Percentiles rank a stretch among this genome's conserved stretches.
These are phyloP conservation scores for Andrena trimmerana DNA, from an alignment of 2,888 invertebrate genomes.

Conservation along the genomic window DNA sequence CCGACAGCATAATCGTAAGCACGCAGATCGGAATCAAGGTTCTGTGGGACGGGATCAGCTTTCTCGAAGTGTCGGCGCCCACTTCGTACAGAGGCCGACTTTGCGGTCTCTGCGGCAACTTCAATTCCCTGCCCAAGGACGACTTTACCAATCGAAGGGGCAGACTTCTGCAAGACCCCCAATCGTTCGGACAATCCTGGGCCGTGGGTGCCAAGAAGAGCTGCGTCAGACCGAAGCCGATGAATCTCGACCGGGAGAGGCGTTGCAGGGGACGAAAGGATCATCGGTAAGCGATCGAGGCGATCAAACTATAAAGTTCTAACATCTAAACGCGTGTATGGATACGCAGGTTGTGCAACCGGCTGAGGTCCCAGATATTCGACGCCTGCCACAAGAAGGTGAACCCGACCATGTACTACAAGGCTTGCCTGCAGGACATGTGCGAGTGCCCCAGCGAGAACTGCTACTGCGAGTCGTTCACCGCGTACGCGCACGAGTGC, in stretches of 20 bases:
- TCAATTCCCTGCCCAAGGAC: conserved; percentile 94
- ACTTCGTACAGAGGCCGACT: conserved; percentile 90
- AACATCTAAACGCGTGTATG: not conserved
- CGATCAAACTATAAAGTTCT: too few species aligned
- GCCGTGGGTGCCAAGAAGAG: conserved; percentile 93
- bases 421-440: conserved; percentile 94
- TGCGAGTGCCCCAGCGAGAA: conserved; percentile 93
- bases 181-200: conserved; percentile 95
- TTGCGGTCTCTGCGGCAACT: conserved; percentile 98
- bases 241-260: conserved; percentile 82
- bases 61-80: conserved; percentile 93
- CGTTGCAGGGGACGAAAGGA: conserved; percentile 83
- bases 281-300: conserved; percentile 77
- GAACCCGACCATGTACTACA: conserved; percentile 93
- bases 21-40: conserved; percentile 93
- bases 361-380: conserved; percentile 88
- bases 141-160: conserved; percentile 92
- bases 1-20: conserved; percentile 89
- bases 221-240: conserved; percentile 86
- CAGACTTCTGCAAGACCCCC: conserved; percentile 88
- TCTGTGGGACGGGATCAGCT: conserved; percentile 97
- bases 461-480: conserved; percentile 96
- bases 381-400: conserved; percentile 92
- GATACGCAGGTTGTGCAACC: conserved; percentile 85
- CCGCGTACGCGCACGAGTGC: conserved; percentile 96